phyloP scores from a whole-genome alignment of 2,113 vertebrate genomes.

The Rhineura floridana region DNA sequence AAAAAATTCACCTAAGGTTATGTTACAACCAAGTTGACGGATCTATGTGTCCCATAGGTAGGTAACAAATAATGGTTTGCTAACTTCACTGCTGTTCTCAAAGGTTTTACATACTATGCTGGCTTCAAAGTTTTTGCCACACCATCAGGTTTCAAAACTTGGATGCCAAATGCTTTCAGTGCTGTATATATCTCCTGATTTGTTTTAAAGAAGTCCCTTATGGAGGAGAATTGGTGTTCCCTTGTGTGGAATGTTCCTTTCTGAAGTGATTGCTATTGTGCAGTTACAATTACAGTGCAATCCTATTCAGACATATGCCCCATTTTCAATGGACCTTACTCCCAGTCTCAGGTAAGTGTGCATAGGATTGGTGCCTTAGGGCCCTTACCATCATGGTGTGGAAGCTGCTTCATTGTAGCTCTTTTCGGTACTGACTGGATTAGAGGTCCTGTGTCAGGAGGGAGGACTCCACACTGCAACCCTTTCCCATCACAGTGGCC shows the following conservation, averaged over 20 bases:
- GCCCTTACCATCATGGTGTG: too few species aligned
- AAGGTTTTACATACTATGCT: not conserved
- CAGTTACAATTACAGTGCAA: not conserved
- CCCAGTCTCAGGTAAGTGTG: too few species aligned
- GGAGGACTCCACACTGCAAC: too few species aligned
- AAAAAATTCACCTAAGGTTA: not conserved
- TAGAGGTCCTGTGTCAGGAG: too few species aligned
- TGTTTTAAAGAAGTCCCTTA: too few species aligned
- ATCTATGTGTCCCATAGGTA: not conserved
- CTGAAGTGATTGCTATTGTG: not conserved
- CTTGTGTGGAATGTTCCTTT: not conserved
- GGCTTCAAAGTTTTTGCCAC: not conserved
- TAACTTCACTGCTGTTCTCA: not conserved
- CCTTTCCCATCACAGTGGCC: too few species aligned
- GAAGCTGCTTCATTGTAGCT: not conserved
- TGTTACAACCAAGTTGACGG: not conserved
- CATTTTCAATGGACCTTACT: too few species aligned
- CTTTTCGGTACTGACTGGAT: too few species aligned
- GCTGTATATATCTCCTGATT: not conserved
- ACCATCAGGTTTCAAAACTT: not conserved
- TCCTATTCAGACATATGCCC: too few species aligned
- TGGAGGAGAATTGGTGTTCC: not conserved
- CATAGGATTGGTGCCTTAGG: too few species aligned
- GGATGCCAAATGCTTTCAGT: not conserved
- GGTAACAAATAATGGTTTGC: not conserved